Conservation (phyloP, 2,113 vertebrate genomes). For the Psophia crepitans region DNA sequence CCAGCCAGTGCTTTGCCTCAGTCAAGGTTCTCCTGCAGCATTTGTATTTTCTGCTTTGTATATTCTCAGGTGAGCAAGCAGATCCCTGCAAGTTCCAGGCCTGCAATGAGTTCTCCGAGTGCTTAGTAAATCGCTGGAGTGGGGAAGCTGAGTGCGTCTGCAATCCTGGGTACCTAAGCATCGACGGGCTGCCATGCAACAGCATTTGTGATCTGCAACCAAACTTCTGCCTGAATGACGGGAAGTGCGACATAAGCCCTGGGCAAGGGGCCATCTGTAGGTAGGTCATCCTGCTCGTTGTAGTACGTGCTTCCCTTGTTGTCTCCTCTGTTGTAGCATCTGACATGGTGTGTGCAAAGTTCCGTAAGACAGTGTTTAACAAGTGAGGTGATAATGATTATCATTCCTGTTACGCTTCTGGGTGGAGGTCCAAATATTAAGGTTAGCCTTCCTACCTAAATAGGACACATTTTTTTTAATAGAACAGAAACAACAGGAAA, state of each 20-base stretch:
- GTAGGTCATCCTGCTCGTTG: conserved; percentile 57
- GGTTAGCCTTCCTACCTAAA: not conserved
- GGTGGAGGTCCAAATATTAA: not conserved
- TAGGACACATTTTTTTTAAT: not conserved
- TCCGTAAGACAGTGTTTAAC: not conserved
- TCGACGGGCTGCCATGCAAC: conserved; percentile 88
- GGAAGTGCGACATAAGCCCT: conserved; percentile 91
- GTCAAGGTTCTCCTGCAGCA: not conserved
- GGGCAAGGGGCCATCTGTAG: conserved; percentile 95
- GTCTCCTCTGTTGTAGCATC: not conserved
- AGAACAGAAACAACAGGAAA: not conserved
- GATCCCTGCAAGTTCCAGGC: conserved; percentile 96
- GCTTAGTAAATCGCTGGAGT: conserved; percentile 85
- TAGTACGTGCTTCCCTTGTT: not conserved
- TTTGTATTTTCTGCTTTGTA: not conserved
- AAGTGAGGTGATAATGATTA: not conserved
- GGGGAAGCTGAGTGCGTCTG: conserved; percentile 92
- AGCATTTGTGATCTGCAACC: conserved; percentile 87
- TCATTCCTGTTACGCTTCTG: not conserved
- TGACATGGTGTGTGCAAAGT: not conserved
- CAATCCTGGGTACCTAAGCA: conserved; percentile 86
- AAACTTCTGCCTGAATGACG: conserved; percentile 92
- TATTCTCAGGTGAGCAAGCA: conserved; percentile 83
- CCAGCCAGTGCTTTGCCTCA: not conserved
- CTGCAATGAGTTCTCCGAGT: conserved; percentile 91